A percentile compares a stretch with the other conserved stretches of the same genome.
Evolutionary conservation across 35 echinoderm and acorn worm species (phyloP).

Genomic region (Apostichopus californicus): DNA sequence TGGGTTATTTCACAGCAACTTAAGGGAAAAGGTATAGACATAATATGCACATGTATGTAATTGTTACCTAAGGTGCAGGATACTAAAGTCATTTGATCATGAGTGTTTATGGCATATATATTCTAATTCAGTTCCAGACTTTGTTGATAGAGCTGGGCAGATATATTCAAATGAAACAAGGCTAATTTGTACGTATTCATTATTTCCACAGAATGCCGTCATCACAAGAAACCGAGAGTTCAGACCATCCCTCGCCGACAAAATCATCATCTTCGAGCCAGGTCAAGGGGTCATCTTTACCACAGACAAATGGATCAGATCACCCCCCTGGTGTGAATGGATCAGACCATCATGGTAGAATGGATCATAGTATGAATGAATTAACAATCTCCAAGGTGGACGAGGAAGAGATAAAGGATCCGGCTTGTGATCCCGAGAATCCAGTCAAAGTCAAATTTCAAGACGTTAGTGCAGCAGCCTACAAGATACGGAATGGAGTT

Average conservation of each 20-base stretch:
- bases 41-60: too few species aligned
- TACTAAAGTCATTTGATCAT: too few species aligned
- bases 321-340: background rate
- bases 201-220: too few species aligned
- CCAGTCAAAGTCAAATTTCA: slow-evolving; percentile 89
- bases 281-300: background rate
- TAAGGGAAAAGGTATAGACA: too few species aligned
- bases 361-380: background rate
- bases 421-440: slow-evolving; percentile 84
- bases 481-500: slow-evolving; percentile 91
- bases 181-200: too few species aligned
- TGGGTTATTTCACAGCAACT: too few species aligned
- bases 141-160: too few species aligned
- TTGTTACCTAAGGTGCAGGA: too few species aligned
- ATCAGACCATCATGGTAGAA: background rate
- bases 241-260: background rate
- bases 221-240: too few species aligned
- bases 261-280: background rate
- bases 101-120: too few species aligned
- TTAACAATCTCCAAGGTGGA: background rate
- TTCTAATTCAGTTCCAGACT: too few species aligned
- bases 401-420: slow-evolving; percentile 50
- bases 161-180: too few species aligned
- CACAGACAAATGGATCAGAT: slow-evolving; percentile 11
- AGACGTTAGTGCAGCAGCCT: slow-evolving; percentile 97